Conservation (phyloP, 1,140 invertebrate species). For the Pseudachorutes palmiensis region DNA sequence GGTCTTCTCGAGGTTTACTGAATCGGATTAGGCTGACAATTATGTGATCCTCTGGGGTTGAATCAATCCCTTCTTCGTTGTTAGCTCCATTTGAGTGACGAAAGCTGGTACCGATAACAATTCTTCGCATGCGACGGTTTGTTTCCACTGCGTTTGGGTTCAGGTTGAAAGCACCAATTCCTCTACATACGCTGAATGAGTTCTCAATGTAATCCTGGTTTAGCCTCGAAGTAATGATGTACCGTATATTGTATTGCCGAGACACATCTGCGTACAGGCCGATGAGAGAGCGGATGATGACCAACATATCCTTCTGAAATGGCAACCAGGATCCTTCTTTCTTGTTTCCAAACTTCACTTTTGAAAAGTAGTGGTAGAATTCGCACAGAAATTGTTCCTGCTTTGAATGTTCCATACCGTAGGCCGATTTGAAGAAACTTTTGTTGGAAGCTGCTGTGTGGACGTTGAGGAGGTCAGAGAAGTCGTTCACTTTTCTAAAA, state of each 20-base stretch:
- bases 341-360: not conserved
- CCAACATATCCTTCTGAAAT: conserved; percentile 10
- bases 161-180: conserved; percentile 1
- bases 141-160: not conserved
- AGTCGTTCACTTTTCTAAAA: not conserved
- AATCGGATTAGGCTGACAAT: not conserved
- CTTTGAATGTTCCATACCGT: not conserved
- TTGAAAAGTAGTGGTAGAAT: conserved; percentile 11
- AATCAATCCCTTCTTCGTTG: not conserved
- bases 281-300: not conserved
- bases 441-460: not conserved
- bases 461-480: conserved; percentile 5
- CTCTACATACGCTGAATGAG: not conserved
- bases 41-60: too few relatives aligned
- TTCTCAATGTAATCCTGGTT: conserved; percentile 13
- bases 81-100: not conserved
- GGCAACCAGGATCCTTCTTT: conserved; percentile 2
- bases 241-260: not conserved
- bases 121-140: not conserved
- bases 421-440: not conserved
- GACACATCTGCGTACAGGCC: conserved; percentile 2
- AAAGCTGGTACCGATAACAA: not conserved
- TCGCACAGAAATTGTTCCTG: not conserved
- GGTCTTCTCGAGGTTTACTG: not conserved
- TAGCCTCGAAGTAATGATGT: conserved; percentile 1